A percentile compares a stretch with the other conserved stretches of the same genome.
phyloP scores from a whole-genome alignment of 1,140 invertebrate genomes.

The Portunus trituberculatus region DNA sequence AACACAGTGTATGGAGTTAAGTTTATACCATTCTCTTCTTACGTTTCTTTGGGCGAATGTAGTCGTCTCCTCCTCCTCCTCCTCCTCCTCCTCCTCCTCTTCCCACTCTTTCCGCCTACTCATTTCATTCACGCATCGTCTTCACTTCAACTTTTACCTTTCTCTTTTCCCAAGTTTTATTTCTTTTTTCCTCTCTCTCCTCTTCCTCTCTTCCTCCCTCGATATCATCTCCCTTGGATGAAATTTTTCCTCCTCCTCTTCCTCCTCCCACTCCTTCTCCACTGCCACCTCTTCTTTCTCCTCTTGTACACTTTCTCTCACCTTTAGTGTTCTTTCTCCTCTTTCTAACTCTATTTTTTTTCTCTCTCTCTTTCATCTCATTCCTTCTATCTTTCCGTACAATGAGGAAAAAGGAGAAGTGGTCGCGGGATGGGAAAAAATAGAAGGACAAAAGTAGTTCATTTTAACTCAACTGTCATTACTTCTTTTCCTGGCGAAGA shows the following conservation, averaged over 20 bases:
- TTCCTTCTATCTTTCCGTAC: neutral
- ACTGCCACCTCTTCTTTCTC: neutral
- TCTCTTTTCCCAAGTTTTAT: neutral
- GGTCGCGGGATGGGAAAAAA: neutral
- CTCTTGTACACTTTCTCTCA: too few species aligned
- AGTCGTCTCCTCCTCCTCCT: neutral
- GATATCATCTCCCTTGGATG: neutral
- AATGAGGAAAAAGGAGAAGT: neutral
- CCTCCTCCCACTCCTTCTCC: neutral
- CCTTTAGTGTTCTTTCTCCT: neutral
- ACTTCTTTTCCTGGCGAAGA: neutral
- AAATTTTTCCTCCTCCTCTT: neutral
- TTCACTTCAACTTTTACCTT: neutral
- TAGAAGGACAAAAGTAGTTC: neutral
- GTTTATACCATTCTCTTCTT: neutral
- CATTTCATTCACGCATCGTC: neutral
- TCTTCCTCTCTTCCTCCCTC: neutral
- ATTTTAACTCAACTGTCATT: conserved; percentile 3
- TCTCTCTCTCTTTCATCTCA: neutral
- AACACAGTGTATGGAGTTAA: neutral
- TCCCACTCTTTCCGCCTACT: neutral
- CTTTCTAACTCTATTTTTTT: neutral
- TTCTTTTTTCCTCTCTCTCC: too few species aligned
- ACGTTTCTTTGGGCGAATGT: neutral
- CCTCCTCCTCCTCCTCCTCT: neutral